Evolutionary conservation across 1,140 invertebrate species (phyloP).

Genomic region (Amyelois transitella): DNA sequence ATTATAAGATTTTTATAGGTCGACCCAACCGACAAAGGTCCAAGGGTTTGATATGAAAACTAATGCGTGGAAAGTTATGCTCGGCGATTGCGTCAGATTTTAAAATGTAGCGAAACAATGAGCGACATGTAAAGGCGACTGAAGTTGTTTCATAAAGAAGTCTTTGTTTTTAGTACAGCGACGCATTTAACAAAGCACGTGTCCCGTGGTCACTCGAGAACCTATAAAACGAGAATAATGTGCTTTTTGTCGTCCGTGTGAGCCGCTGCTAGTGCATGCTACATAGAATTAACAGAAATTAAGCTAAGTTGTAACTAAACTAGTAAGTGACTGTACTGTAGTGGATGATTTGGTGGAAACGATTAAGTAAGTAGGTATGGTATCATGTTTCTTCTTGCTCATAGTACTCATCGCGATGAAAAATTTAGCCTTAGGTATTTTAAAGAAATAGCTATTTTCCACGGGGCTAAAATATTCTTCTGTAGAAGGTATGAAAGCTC

Average conservation of each 20-base stretch:
- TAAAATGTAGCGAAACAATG: neutral
- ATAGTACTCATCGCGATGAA: no score
- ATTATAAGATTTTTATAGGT: slow-evolving; percentile 45
- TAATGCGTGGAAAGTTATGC: slow-evolving; percentile 9
- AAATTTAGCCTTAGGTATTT: no score
- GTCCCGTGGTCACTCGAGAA: slow-evolving; percentile 31
- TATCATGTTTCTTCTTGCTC: no score
- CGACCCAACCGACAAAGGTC: slow-evolving; percentile 19
- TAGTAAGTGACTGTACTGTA: no score
- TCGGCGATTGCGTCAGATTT: neutral
- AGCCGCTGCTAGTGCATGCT: slow-evolving; percentile 15
- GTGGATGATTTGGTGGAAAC: no score
- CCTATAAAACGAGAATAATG: slow-evolving; percentile 48
- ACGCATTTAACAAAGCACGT: slow-evolving; percentile 17
- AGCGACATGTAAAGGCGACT: neutral
- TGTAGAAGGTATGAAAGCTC: no score
- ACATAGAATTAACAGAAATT: neutral
- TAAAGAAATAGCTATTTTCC: no score
- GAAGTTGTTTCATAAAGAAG: slow-evolving; percentile 1
- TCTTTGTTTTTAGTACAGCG: slow-evolving; percentile 7
- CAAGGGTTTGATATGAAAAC: slow-evolving; percentile 15
- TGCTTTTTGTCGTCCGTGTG: slow-evolving; percentile 41
- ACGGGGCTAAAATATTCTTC: no score
- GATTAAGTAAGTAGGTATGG: no score
- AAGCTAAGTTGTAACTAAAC: no score